These are phyloP conservation scores for Aptenodytes forsteri DNA, from an alignment of 2,113 vertebrate species.

Conservation along the genomic window DNA sequence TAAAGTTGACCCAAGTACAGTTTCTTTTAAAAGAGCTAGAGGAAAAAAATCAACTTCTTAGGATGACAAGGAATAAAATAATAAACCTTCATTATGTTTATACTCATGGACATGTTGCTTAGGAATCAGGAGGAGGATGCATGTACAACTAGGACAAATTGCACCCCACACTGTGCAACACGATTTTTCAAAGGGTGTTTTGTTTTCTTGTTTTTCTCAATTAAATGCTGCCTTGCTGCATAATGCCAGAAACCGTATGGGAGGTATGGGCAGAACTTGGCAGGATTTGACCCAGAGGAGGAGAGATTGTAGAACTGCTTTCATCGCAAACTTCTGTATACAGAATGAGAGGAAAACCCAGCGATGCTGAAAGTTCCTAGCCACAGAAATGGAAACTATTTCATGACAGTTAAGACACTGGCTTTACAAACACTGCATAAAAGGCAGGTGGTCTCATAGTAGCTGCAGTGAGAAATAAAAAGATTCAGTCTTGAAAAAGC, in stretches of 20 bases:
- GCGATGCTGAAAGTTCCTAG: neutral
- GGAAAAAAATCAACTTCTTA: neutral
- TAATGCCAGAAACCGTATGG: neutral
- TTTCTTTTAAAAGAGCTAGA: neutral
- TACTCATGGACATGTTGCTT: neutral
- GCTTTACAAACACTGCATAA: neutral
- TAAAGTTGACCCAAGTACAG: neutral
- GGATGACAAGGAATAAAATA: neutral
- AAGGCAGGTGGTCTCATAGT: neutral
- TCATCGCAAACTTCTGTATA: neutral
- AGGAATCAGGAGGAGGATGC: neutral
- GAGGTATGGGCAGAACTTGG: neutral
- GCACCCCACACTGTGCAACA: neutral
- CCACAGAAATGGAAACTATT: neutral
- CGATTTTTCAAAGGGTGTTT: neutral
- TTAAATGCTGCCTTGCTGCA: neutral
- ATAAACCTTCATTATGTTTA: neutral
- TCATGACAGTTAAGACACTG: neutral
- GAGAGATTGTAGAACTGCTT: neutral
- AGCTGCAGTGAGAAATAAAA: neutral
- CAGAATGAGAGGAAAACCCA: neutral
- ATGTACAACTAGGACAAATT: neutral
- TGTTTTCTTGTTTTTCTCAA: conserved; percentile 21
- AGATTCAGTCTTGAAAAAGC: neutral
- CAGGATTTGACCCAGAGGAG: neutral